Evolutionary conservation across 2,888 invertebrate genomes (phyloP).

Genomic region (Prenolepis imparis): DNA sequence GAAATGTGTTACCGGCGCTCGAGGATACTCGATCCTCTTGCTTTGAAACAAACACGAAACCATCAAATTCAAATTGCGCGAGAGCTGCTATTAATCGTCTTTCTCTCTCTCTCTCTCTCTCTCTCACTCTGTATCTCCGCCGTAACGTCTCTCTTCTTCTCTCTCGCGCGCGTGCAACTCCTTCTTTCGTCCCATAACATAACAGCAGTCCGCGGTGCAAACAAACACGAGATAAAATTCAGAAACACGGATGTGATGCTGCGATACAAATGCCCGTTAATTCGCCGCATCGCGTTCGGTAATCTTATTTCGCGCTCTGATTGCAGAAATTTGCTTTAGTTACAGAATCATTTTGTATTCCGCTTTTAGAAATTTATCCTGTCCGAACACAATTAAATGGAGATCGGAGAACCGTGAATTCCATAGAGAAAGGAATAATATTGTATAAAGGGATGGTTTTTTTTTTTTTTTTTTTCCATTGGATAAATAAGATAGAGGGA

Average conservation of each 20-base stretch:
- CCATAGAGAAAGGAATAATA: constrained; percentile 1
- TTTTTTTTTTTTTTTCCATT: constrained; percentile 4
- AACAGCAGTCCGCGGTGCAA: neutral
- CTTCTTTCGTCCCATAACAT: neutral
- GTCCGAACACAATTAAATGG: constrained; percentile 6
- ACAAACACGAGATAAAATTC: constrained; percentile 42
- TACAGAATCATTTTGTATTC: constrained; percentile 18
- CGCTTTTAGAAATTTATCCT: constrained; percentile 33
- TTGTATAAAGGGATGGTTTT: neutral
- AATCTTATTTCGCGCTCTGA: constrained; percentile 42
- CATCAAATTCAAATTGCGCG: constrained; percentile 46
- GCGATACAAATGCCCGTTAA: constrained; percentile 43
- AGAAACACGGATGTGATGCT: constrained; percentile 9
- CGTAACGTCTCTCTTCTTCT: neutral
- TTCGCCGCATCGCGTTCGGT: constrained; percentile 26
- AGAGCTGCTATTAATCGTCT: constrained; percentile 28
- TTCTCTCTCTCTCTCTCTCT: constrained; percentile 9
- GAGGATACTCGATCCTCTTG: constrained; percentile 25
- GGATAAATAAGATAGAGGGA: neutral
- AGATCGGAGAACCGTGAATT: constrained; percentile 21
- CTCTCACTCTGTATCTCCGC: neutral
- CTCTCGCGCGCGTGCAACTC: neutral
- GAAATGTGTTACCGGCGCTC: constrained; percentile 40
- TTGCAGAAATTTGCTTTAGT: constrained; percentile 41
- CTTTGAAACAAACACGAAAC: constrained; percentile 45